These are phyloP conservation scores for Cataglyphis hispanica DNA, from an alignment of 1,140 invertebrate genomes.

Conservation along the genomic window DNA sequence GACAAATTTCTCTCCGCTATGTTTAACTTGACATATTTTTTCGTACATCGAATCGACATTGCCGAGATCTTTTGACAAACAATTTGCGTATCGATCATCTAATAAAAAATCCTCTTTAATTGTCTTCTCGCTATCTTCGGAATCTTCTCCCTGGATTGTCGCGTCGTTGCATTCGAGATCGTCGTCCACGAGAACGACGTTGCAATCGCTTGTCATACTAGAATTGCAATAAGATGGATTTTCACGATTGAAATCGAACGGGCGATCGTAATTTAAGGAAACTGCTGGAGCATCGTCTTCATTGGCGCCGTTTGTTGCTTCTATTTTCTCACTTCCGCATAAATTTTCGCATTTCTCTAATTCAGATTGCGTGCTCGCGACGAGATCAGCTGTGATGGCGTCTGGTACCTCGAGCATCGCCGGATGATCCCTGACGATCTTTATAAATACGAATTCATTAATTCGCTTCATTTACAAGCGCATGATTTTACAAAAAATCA, in stretches of 20 bases:
- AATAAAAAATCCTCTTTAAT: not conserved
- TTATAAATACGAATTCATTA: constrained; percentile 30
- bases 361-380: not conserved
- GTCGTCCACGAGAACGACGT: constrained; percentile 35
- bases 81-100: not conserved
- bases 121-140: not conserved
- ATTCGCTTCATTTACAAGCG: constrained; percentile 3
- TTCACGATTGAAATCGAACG: constrained; percentile 40
- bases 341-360: not conserved
- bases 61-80: not conserved
- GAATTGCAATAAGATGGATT: constrained; percentile 61
- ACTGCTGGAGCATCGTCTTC: not conserved
- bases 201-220: constrained; percentile 37
- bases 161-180: constrained; percentile 36
- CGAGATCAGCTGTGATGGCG: not conserved
- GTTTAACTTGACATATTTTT: not conserved
- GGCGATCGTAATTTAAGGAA: constrained; percentile 38
- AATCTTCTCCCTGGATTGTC: not conserved
- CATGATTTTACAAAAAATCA: not conserved
- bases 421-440: constrained; percentile 12
- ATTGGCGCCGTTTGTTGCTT: not conserved
- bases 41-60: not conserved
- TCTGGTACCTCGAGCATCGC: not conserved
- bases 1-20: not conserved
- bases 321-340: constrained; percentile 1